These are phyloP conservation scores for Nyleta sp. DNA, from an alignment of 2,888 invertebrate genomes.

Conservation along the genomic window DNA sequence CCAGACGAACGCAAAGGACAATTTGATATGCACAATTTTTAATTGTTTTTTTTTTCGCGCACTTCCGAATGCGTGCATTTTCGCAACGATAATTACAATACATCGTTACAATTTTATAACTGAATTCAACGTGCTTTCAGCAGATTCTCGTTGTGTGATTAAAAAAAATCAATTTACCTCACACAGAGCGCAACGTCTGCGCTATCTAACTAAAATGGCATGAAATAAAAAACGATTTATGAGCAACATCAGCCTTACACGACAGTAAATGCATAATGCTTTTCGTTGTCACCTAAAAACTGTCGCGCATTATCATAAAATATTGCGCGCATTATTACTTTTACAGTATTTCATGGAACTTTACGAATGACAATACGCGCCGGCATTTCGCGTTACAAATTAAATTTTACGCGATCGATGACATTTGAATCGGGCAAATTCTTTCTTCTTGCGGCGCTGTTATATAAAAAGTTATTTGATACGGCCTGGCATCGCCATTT, in stretches of 20 bases:
- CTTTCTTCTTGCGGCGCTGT: not conserved
- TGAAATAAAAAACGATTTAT: constrained; percentile 20
- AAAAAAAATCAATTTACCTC: not conserved
- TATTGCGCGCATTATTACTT: constrained; percentile 23
- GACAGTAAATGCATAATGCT: constrained; percentile 29
- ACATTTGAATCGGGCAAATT: not conserved
- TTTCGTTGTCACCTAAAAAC: constrained; percentile 20
- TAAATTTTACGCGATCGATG: constrained; percentile 14
- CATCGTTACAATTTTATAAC: too few species aligned
- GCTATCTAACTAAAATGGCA: not conserved
- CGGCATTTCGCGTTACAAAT: constrained; percentile 7
- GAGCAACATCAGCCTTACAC: constrained; percentile 22
- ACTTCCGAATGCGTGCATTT: too few species aligned
- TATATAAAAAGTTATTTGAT: constrained; percentile 27
- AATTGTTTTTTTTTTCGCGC: not conserved
- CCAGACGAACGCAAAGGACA: not conserved
- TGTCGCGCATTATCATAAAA: constrained; percentile 23
- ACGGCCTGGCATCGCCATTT: constrained; percentile 11
- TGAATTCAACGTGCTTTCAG: not conserved
- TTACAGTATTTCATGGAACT: constrained; percentile 22
- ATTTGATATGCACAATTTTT: not conserved
- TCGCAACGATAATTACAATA: too few species aligned
- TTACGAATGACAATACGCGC: not conserved
- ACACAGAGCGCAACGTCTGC: not conserved
- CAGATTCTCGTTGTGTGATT: not conserved